Percentiles rank a stretch among this genome's conserved stretches.
Evolutionary conservation across 2,797 vertebrate genomes (phyloP).

Genomic region (Margarornis squamiger): DNA sequence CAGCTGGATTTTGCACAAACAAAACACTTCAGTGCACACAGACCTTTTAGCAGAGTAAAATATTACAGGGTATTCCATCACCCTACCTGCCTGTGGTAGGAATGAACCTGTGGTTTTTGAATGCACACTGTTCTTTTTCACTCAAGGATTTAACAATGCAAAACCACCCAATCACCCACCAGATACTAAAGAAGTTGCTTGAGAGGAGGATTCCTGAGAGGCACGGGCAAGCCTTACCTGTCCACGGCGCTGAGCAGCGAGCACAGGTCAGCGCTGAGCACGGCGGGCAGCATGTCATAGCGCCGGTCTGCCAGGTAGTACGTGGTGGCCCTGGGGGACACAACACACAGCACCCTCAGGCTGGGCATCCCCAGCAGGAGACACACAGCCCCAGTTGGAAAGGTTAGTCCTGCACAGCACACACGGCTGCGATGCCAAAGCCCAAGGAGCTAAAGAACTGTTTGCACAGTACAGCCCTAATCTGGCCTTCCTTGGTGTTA

Average conservation of each 20-base stretch:
- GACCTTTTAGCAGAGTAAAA: no score
- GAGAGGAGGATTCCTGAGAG: not conserved
- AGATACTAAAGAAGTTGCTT: no score
- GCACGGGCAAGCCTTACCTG: conserved; percentile 76
- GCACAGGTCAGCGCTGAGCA: conserved; percentile 90
- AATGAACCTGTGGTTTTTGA: not conserved
- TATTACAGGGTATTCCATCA: no score
- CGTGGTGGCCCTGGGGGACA: conserved; percentile 86
- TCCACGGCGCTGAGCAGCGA: conserved; percentile 90
- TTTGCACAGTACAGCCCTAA: not conserved
- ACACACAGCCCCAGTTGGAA: not conserved
- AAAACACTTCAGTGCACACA: not conserved
- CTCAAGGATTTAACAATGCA: not conserved
- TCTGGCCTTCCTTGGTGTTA: not conserved
- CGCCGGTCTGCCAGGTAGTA: conserved; percentile 92
- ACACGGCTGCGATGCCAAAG: not conserved
- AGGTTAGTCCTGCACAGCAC: not conserved
- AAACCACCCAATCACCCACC: no score
- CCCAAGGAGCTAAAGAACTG: not conserved
- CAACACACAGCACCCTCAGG: not conserved
- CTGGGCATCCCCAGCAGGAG: not conserved
- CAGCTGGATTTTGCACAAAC: not conserved
- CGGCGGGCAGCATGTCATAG: conserved; percentile 91
- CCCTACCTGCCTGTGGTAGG: not conserved
- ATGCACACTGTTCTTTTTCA: not conserved